Base-by-base conservation (phyloP, 2,888 invertebrate genomes). In the Agriopis leucophaearia region DNA sequence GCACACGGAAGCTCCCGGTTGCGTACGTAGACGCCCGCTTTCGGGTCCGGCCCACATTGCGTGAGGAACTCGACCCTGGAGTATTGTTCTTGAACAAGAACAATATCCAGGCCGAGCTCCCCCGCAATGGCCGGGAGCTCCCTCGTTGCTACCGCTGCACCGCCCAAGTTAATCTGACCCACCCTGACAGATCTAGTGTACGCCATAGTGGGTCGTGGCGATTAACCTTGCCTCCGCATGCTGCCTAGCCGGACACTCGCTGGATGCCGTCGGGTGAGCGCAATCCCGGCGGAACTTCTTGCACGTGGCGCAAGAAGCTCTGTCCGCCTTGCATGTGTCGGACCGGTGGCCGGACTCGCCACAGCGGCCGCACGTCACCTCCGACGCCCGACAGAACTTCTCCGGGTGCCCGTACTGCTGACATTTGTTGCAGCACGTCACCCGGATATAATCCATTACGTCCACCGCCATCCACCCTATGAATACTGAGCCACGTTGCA, bases 361-460 rank as follows among this genome's bases (percentile, higher is more conserved):
- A 10, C 81, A 81, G 0, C 62, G 69, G 0, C 75, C 75, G 16
- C 82, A 82, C 0, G 57, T 66, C 0, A 12, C 27, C 0, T 45
- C 47, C 0, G 42, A 47, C 0, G 76, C 64, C 4, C 73, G 12
- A 48, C 81, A 82, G 38, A 70, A 74, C 3, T 77, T 77, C 10
- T 78, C 81, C 0, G 80, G 81, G 72, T 84, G 80, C 0, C 83
- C 83, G 36, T 81, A 82, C 1, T 72, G 71, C 27, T 85, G 84
- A 54, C 85, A 84, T 7, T 72, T 79, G 0, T 7, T 48, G 63
- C 81, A 80, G 69, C 79, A 78, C 0, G 79, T 67, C 12, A 65
- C 70, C n/a, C 62, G 18, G 4, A 70, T 13, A 44, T n/a, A 65
- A 16, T 65, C 68, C 0, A 36, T 15, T 1, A 63, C 68, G 0